Percentiles rank a stretch among this genome's conserved stretches.
phyloP scores from a whole-genome alignment of 1,140 invertebrate species.

The Drosophila ambigua region DNA sequence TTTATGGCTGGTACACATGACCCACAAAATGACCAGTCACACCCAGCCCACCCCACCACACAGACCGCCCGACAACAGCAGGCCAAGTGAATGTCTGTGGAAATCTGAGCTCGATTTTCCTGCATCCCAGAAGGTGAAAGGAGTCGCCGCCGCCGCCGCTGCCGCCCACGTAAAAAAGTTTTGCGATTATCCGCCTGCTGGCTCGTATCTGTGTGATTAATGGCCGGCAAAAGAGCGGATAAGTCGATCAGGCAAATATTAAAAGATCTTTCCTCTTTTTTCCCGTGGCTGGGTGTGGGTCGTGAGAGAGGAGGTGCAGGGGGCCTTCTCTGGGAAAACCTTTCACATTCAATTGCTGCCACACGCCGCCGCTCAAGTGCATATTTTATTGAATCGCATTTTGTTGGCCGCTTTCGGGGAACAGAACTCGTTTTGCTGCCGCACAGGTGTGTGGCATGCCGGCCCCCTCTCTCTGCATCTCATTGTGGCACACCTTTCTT shows the following conservation, averaged over 20 bases:
- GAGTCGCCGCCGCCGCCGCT: too few species aligned
- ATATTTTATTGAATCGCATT: slow-evolving; percentile 34
- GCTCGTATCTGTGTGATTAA: slow-evolving; percentile 40
- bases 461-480: not conserved
- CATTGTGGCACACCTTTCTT: slow-evolving; percentile 47
- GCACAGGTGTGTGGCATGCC: slow-evolving; percentile 16
- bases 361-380: slow-evolving; percentile 17
- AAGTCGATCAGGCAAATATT: slow-evolving; percentile 46
- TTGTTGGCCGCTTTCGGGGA: not conserved
- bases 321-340: slow-evolving; percentile 37
- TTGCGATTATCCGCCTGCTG: slow-evolving; percentile 37
- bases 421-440: not conserved
- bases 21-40: slow-evolving; percentile 68
- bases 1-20: slow-evolving; percentile 60
- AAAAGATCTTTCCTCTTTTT: slow-evolving; percentile 46
- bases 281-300: slow-evolving; percentile 9
- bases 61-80: slow-evolving; percentile 20
- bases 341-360: slow-evolving; percentile 68
- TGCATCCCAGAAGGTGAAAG: slow-evolving; percentile 34
- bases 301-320: too few species aligned
- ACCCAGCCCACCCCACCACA: slow-evolving; percentile 47
- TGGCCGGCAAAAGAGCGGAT: slow-evolving; percentile 43
- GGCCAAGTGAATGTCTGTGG: slow-evolving; percentile 55
- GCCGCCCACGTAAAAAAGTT: slow-evolving; percentile 36
- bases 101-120: slow-evolving; percentile 58